Evolutionary conservation across 2,797 vertebrate species (phyloP).

Genomic region (Tapirus indicus): DNA sequence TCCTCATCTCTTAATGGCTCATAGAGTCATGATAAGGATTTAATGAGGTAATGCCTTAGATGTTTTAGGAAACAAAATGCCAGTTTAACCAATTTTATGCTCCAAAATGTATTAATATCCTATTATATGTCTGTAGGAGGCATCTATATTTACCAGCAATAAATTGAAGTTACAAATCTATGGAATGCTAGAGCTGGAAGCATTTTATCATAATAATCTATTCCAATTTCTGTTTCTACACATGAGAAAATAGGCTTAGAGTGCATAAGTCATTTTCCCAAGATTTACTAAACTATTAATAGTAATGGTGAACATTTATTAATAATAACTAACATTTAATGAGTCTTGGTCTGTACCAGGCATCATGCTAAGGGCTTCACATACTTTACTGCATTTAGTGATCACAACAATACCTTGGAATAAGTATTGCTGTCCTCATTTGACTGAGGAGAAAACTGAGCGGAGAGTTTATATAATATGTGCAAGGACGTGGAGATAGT

Average conservation of each 20-base stretch:
- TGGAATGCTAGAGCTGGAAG: conserved; percentile 15
- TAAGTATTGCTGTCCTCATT: neutral
- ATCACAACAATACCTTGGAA: neutral
- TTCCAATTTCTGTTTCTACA: conserved; percentile 34
- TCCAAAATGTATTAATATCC: neutral
- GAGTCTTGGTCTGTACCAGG: neutral
- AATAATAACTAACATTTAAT: conserved; percentile 65
- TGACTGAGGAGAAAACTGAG: neutral
- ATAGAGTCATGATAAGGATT: neutral
- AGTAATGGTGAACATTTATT: conserved; percentile 66
- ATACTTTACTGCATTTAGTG: neutral
- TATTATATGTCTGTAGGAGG: neutral
- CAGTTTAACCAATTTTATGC: neutral
- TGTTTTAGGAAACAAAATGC: neutral
- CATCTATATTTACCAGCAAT: conserved; percentile 43
- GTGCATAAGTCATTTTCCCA: conserved; percentile 54
- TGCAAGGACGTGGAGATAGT: neutral
- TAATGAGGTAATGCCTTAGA: neutral
- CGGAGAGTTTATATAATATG: neutral
- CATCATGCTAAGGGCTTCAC: neutral
- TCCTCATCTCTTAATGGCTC: neutral
- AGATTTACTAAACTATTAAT: conserved; percentile 64
- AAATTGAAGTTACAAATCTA: conserved; percentile 4
- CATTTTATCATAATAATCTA: conserved; percentile 55
- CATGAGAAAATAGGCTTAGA: conserved; percentile 53